Evolutionary conservation across 2,113 vertebrate species (phyloP), one percentile per base, ranked within the genome.

Genomic region (Mesocricetus auratus): DNA sequence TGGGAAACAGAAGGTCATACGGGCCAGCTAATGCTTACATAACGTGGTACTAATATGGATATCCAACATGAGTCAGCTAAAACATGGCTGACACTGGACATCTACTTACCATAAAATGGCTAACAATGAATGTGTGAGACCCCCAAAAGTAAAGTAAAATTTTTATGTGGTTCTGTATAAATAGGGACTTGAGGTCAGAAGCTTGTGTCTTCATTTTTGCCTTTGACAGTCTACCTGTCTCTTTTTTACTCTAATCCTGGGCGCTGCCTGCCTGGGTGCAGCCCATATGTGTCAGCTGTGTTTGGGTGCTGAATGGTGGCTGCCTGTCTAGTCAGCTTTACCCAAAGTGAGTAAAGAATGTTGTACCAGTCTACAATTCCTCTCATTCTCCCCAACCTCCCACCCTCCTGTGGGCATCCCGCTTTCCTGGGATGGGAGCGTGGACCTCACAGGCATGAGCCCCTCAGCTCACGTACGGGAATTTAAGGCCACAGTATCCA

Each of bases 281-380:
- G 53, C n/a, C 22, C 56, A 39, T 26, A 33, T 60, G 13, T 39
- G 24, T 24, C 22, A 83, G 7, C 22, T 62, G 39, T 83, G 39
- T 64, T 15, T 83, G 7, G 26, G 26, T 83, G 2, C 58, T 26
- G 26, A 62, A 64, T 17, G 24, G n/a, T n/a, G 17, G 15, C 81
- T 64, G 24, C 81, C 24, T 29, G 56, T 56, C 56, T 62, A 29
- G 22, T 15, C 39, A 7, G n/a, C 7, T 62, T 42, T 62, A 42
- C 24, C 4, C 58, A 42, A 29, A 42, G 26, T 29, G 24, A 29
- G 24, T 42, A 42, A 42, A 62, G 81, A 83, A 83, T 10, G n/a
- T 26, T 15, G 3, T 11, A 19, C 8, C n/a, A 42, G 8, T 64
- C 26, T 31, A 31, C 4, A 19, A 0, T 64, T 45, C 15, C 58